Evolutionary conservation across 1,140 invertebrate genomes (phyloP).

Genomic region (Papilio dardanus): DNA sequence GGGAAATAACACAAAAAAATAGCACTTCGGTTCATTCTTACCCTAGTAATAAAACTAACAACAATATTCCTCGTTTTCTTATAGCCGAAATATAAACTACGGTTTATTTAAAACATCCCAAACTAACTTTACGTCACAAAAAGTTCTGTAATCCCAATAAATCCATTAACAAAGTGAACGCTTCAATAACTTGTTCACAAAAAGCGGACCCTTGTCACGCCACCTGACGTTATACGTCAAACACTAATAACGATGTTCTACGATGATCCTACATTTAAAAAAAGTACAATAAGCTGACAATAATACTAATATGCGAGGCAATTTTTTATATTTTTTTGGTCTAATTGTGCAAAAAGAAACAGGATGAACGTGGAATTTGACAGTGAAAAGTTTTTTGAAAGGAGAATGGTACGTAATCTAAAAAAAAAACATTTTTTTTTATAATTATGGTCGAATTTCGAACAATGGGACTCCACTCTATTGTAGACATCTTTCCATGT

Average conservation of each 20-base stretch:
- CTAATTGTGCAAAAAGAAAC: too few species aligned
- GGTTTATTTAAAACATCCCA: neutral
- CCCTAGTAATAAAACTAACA: neutral
- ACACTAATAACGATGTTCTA: conserved; percentile 5
- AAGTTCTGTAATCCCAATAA: conserved; percentile 14
- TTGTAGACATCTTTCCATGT: neutral
- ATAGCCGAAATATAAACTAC: neutral
- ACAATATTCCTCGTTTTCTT: neutral
- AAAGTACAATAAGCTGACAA: too few species aligned
- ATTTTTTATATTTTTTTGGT: too few species aligned
- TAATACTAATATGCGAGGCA: too few species aligned
- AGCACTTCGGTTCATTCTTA: too few species aligned
- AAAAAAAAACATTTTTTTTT: too few species aligned
- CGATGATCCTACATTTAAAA: neutral
- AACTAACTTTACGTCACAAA: conserved; percentile 7
- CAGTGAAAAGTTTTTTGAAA: neutral
- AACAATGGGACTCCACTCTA: neutral
- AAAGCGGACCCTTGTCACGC: conserved; percentile 25
- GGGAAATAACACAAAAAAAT: too few species aligned
- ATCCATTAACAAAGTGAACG: conserved; percentile 29
- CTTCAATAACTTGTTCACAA: conserved; percentile 28
- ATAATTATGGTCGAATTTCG: too few species aligned
- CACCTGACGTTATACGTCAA: conserved; percentile 10
- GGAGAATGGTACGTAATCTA: too few species aligned
- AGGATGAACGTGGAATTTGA: too few species aligned